Evolutionary conservation across 2,797 vertebrate species (phyloP), one percentile per base, ranked within the genome.

Genomic region (Bufotes viridis): DNA sequence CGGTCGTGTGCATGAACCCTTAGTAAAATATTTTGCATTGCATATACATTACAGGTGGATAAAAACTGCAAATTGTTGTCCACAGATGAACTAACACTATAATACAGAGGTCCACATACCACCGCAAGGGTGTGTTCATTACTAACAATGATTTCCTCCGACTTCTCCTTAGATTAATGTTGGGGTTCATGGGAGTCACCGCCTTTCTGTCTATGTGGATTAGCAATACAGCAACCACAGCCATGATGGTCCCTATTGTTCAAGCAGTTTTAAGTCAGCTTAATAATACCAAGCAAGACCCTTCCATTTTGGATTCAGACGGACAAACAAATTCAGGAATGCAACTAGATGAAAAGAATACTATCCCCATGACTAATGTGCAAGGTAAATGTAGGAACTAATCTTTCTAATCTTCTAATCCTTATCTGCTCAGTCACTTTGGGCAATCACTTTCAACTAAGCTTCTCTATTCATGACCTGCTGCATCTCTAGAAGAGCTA

Each of bases 141-240:
- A 13, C n/a, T 58, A 63, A 63, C 26, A 81, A 8, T 84, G n/a
- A 26, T 78, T 75, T 49, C 22, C 61, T 63, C 20, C 60, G 22
- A 14, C 49, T 82, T 82, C 17, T 82, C 90, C 90, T 29, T 93
- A 99, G 98, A 74, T 92, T 99, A 90, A 99, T 99, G 98, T 90
- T 99, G 92, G 98, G 98, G 65, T 99, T 99, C 92, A 99, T 99
- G 98, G 58, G 93, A 0, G 96, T 97, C 90, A 99, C 98, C 0
- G 97, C 98, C 63, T 99, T 99, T 92, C 93, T 99, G 87, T 99
- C 98, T 91, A 99, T 99, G 98, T 99, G 98, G 98, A 98, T 99
- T 95, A 99, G 98, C 92, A 99, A 99, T 94, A 99, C 98, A 0
- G 98, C 98, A 49, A 97, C 98, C 88, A 98, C 98, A 0, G 98